Percentiles rank a stretch among this genome's conserved stretches.
Evolutionary conservation across 2,113 vertebrate genomes (phyloP).

Genomic region (Herpetotheres cachinnans): DNA sequence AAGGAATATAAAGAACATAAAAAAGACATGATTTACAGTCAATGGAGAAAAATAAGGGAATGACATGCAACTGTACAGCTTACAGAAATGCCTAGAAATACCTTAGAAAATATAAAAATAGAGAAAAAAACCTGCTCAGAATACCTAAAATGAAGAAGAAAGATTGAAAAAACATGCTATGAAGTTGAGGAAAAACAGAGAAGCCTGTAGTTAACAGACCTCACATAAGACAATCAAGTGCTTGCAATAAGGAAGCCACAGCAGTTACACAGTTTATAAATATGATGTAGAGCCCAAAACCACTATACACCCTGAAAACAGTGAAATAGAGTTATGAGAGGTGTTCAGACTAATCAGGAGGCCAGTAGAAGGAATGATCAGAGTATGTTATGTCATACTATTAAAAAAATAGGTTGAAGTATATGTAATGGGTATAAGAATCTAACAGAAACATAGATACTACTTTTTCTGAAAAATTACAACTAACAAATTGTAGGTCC

Average conservation of each 20-base stretch:
- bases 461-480: neutral
- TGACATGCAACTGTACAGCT: neutral
- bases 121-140: neutral
- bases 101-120: neutral
- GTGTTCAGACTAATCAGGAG: neutral
- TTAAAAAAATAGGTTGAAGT: neutral
- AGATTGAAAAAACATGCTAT: neutral
- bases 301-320: neutral
- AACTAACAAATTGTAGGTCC: neutral
- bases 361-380: neutral
- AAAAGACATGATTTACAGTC: neutral
- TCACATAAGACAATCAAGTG: neutral
- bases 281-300: neutral
- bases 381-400: neutral
- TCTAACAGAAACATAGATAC: neutral
- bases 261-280: neutral
- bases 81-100: neutral
- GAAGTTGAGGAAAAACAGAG: neutral
- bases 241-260: neutral
- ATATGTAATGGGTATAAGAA: neutral
- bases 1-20: neutral
- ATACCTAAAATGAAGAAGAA: neutral
- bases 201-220: neutral
- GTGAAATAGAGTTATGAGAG: neutral
- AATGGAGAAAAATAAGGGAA: slow-evolving; percentile 1